Percentiles rank a stretch among this genome's conserved stretches.
phyloP scores from a whole-genome alignment of 2,797 vertebrate species.

The Karalla daura region DNA sequence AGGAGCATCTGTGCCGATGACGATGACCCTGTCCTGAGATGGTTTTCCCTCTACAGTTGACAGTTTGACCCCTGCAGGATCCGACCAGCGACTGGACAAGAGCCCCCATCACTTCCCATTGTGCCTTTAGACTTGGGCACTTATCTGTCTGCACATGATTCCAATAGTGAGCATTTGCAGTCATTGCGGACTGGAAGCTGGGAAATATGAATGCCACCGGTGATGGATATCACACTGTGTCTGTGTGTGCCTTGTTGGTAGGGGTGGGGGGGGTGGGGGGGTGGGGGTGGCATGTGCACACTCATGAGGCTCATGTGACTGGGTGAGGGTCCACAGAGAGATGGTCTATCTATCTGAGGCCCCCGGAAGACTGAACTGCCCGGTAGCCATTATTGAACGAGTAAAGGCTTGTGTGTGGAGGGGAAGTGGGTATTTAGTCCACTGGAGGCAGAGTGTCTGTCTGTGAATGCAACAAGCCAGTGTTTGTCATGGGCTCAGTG shows the following conservation, averaged over 20 bases:
- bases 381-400: conserved; percentile 51
- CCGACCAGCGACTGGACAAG: conserved; percentile 28
- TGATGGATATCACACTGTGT: conserved; percentile 67
- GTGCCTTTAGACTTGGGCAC: conserved; percentile 26
- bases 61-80: conserved; percentile 44
- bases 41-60: conserved; percentile 55
- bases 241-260: conserved; percentile 59
- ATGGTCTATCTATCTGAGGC: conserved; percentile 58
- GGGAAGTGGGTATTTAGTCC: conserved; percentile 48
- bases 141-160: conserved; percentile 70
- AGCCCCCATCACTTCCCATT: conserved; percentile 26
- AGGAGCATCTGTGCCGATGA: conserved; percentile 61
- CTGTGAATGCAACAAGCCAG: conserved; percentile 8
- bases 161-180: conserved; percentile 61
- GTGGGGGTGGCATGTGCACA: conserved; percentile 14
- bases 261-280: neutral
- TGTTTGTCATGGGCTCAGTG: conserved; percentile 1
- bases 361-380: conserved; percentile 49
- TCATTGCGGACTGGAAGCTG: conserved; percentile 34
- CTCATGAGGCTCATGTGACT: conserved; percentile 78
- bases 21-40: conserved; percentile 65
- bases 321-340: conserved; percentile 61
- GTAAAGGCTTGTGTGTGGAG: conserved; percentile 52
- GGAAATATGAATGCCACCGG: conserved; percentile 63
- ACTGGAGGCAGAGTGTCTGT: conserved; percentile 35